Base-by-base conservation (phyloP, 2,888 invertebrate species). In the Empis livida region DNA sequence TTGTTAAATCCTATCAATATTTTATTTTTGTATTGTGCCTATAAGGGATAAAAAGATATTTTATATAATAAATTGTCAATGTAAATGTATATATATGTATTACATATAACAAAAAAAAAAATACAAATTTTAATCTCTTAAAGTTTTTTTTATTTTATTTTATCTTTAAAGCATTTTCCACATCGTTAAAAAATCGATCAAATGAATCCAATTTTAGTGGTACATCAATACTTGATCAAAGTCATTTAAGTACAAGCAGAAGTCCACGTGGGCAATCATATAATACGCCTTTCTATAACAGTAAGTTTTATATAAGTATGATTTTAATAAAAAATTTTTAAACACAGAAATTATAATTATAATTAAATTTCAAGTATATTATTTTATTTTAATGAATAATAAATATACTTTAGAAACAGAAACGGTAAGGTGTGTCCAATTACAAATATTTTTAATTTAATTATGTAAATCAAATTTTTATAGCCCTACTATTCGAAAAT, bases 121-220 rank as follows among this genome's bases (percentile, higher is more conserved):
- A 38, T 44, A 38, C 9, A 16, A 44, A 13, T 44, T 44, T 44
- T 27, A 27, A 27, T 27, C 5, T 27, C 23, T 27, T 6, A 27
- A 27, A 27, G 9, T 8, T 27, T 8, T 15, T 40, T 40, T 13
- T 32, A n/a, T 14, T 45, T 23, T 38, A n/a, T 13, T 11, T 42
- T 44, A 42, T 6, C 31, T 16, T 43, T 55, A 47, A 51, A 58
- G 57, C 52, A 37, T 57, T 58, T 52, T 56, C 56, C 20, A 53
- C 49, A 44, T 53, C 56, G 35, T 47, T 51, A 45, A 54, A 54
- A 44, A 51, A 51, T 45, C 51, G 50, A 45, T 52, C 53, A 47
- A 49, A 43, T 43, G 38, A 11, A 45, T 48, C 49, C 10, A 48
- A 45, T 43, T 51, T 49, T 41, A 53, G 52, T 46, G 48, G 42